Base-by-base conservation (phyloP, 2,888 invertebrate species). In the Theretra japonica region DNA sequence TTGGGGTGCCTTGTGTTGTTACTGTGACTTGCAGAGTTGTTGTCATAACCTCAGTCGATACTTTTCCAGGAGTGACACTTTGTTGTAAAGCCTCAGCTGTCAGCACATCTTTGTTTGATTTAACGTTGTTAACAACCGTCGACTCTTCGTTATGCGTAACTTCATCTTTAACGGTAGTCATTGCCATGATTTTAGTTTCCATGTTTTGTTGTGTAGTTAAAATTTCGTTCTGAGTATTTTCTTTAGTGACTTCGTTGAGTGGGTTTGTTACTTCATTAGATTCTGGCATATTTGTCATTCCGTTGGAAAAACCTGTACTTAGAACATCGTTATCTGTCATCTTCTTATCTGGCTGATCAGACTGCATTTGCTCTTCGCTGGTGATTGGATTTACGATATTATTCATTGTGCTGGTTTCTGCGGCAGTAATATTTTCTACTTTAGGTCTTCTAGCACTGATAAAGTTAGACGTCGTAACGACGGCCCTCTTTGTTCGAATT, bases 51-150 rank as follows among this genome's bases (percentile, higher is more conserved):
- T 84, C 81, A 25, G 82, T 85, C 15, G 80, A 71, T 80, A 86
- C 88, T 57, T 82, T 82, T 72, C 74, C 75, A 3, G 87, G 82
- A 68, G 80, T 88, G n/a, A 80, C 84, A 72, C 86, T 87, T 76
- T 91, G 88, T 75, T 90, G 91, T 8, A 91, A 75, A 8, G 91
- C 87, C 78, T 89, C 90, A 28, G 90, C 88, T 21, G 92, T 85
- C 3, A 91, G 91, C 59, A 88, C 71, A 68, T 82, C 79, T 69
- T 86, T 85, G 73, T 76, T 84, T 25, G 81, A 74, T 72, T 81
- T 82, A n/a, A 74, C 60, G 11, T 68, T 70, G 17, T 69, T 23
- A 23, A 48, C 48, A 11, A 33, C 4, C 53, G 62, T 70, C 23
- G 60, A 48, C 2, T 48, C 65, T 15, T 65, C 41, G n/a, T 33